Percentiles rank a stretch among this genome's conserved stretches.
These are phyloP conservation scores for Papilio glaucus DNA, from an alignment of 1,140 invertebrate species.

Conservation along the genomic window DNA sequence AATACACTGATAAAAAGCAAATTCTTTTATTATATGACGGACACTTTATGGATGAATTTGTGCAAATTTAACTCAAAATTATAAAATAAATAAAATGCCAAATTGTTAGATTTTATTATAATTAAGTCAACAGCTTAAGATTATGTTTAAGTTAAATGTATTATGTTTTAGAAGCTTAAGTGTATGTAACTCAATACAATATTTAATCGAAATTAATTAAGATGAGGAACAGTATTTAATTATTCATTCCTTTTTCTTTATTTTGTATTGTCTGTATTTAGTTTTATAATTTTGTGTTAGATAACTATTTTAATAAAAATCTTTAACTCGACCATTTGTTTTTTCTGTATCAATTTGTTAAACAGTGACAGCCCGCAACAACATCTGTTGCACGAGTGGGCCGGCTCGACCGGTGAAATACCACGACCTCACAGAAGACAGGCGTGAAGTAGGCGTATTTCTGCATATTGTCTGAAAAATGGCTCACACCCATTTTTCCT, in stretches of 20 bases:
- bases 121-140: conserved; percentile 17
- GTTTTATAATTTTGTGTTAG: conserved; percentile 49
- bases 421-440: too few relatives aligned
- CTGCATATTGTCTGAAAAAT: too few relatives aligned
- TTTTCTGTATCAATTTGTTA: too few relatives aligned
- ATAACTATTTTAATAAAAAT: conserved; percentile 21
- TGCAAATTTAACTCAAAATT: too few relatives aligned
- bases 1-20: background rate
- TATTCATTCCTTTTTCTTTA: conserved; percentile 50
- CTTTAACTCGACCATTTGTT: background rate
- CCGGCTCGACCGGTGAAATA: too few relatives aligned
- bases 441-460: too few relatives aligned
- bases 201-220: conserved; percentile 16
- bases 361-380: too few relatives aligned
- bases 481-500: too few relatives aligned
- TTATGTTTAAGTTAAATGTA: conserved; percentile 48
- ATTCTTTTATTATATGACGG: background rate
- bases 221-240: conserved; percentile 47
- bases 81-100: conserved; percentile 8
- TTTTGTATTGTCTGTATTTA: conserved; percentile 44
- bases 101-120: conserved; percentile 16
- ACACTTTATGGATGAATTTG: too few relatives aligned
- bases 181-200: background rate
- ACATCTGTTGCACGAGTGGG: too few relatives aligned
- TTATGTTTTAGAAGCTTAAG: conserved; percentile 5